Evolutionary conservation across 2,888 invertebrate genomes (phyloP).

Genomic region (Napeogenes sylphis): DNA sequence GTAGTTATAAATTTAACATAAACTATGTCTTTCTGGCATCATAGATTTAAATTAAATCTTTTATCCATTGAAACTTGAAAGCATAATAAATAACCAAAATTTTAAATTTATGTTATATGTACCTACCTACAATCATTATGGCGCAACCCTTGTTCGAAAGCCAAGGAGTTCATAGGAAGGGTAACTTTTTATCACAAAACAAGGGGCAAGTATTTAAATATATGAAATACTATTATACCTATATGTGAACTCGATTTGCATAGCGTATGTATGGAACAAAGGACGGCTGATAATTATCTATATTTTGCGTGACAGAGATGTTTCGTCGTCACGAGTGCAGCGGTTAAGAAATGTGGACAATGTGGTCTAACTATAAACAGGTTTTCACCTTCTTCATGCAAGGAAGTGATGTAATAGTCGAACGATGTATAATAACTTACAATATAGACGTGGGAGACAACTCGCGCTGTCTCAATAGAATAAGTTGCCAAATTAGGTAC

Average conservation of each 20-base stretch:
- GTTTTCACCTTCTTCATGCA: conserved; percentile 37
- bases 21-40: too few relatives aligned
- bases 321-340: conserved; percentile 21
- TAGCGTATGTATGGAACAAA: conserved; percentile 8
- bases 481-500: conserved; percentile 38
- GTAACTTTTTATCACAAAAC: too few relatives aligned
- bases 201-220: too few relatives aligned
- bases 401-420: conserved; percentile 46
- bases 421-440: conserved; percentile 21
- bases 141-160: too few relatives aligned
- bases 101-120: too few relatives aligned
- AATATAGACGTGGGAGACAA: conserved; percentile 40
- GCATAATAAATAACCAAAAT: too few relatives aligned
- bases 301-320: conserved; percentile 23
- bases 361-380: conserved; percentile 21
- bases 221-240: too few relatives aligned
- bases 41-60: too few relatives aligned
- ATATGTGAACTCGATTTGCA: background rate
- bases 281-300: conserved; percentile 12
- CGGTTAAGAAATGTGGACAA: conserved; percentile 17
- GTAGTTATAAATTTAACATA: too few relatives aligned
- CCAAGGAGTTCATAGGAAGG: too few relatives aligned
- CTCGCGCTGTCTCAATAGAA: conserved; percentile 40
- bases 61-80: too few relatives aligned
- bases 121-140: too few relatives aligned